Percentiles rank a stretch among this genome's conserved stretches.
phyloP scores from a whole-genome alignment of 2,113 vertebrate species.

The Naja naja region DNA sequence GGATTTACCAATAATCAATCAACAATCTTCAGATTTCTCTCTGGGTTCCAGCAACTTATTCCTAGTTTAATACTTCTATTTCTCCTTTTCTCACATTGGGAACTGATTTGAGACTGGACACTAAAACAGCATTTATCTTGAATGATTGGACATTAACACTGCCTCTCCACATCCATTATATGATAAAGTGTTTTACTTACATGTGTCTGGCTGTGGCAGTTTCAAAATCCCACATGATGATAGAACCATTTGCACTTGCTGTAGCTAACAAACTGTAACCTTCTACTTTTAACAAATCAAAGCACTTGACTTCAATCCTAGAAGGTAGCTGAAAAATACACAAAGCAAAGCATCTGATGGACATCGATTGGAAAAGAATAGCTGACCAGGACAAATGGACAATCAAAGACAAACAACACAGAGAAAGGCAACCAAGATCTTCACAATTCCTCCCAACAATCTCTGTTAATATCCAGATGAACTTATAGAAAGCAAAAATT shows the following conservation, averaged over 20 bases:
- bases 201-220: conserved; percentile 60
- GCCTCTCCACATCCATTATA: neutral
- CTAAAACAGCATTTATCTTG: neutral
- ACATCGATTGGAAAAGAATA: neutral
- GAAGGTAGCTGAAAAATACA: conserved; percentile 47
- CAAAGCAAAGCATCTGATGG: neutral
- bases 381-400: neutral
- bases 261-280: conserved; percentile 61
- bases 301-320: conserved; percentile 55
- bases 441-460: neutral
- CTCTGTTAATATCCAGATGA: neutral
- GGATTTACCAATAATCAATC: neutral
- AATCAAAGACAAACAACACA: neutral
- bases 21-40: neutral
- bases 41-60: neutral
- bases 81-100: neutral
- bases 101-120: neutral
- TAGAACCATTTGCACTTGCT: conserved; percentile 62
- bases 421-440: neutral
- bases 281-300: conserved; percentile 65
- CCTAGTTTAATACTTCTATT: neutral
- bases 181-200: conserved; percentile 43
- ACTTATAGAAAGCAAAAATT: neutral
- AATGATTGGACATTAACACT: neutral
- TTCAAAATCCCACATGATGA: conserved; percentile 71